phyloP scores from a whole-genome alignment of 2,888 invertebrate genomes.

The Argyresthia goedartella region DNA sequence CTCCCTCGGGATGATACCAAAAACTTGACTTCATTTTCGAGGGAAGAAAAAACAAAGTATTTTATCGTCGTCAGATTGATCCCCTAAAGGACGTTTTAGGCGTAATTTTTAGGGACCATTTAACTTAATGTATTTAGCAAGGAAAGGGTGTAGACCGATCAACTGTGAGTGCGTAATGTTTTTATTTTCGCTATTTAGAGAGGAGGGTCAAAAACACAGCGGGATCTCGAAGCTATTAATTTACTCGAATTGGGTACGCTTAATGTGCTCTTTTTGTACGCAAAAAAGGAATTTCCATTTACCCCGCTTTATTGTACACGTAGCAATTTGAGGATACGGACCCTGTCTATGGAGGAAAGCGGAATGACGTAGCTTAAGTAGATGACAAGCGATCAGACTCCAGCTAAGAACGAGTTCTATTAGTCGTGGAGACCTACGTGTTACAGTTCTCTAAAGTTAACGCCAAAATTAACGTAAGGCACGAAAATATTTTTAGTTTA shows the following conservation, averaged over 20 bases:
- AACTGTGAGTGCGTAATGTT: constrained; percentile 60
- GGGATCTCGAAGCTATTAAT: constrained; percentile 10
- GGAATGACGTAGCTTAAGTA: too few species aligned
- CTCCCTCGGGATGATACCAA: neutral
- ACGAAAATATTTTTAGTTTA: neutral
- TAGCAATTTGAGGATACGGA: too few species aligned
- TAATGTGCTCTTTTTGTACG: neutral
- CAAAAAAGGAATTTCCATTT: neutral
- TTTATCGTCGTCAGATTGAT: neutral
- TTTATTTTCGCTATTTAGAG: constrained; percentile 39
- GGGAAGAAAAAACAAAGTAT: neutral
- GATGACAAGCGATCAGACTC: neutral
- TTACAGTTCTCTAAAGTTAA: too few species aligned
- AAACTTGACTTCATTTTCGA: too few species aligned
- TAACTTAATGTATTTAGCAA: constrained; percentile 50
- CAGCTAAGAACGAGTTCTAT: neutral
- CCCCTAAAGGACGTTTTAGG: constrained; percentile 1
- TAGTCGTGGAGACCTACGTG: neutral
- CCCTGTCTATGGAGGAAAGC: too few species aligned
- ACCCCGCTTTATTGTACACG: too few species aligned
- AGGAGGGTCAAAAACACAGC: constrained; percentile 12
- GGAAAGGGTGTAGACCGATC: constrained; percentile 56
- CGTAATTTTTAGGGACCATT: constrained; percentile 48
- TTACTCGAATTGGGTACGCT: constrained; percentile 1
- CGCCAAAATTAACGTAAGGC: neutral